Evolutionary conservation across 2,797 vertebrate genomes (phyloP).

Genomic region (Enteromius radiatus): DNA sequence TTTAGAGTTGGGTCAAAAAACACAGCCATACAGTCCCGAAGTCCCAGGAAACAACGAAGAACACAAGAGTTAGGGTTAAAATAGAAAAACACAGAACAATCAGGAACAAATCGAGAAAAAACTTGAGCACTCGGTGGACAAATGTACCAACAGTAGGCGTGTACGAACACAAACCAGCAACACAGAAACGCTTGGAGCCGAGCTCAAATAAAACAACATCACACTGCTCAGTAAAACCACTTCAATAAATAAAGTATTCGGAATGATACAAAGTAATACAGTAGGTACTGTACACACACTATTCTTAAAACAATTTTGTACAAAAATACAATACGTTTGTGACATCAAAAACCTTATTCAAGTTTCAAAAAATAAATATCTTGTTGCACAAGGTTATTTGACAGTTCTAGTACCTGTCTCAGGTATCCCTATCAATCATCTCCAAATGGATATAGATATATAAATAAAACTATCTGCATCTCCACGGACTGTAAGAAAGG

Average conservation of each 20-base stretch:
- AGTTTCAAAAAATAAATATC: conserved; percentile 82
- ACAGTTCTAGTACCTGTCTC: conserved; percentile 46
- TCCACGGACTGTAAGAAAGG: conserved; percentile 48
- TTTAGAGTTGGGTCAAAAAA: conserved; percentile 18
- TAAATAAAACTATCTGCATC: conserved; percentile 36
- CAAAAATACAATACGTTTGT: conserved; percentile 84
- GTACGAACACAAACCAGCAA: conserved; percentile 31
- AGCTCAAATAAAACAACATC: conserved; percentile 42
- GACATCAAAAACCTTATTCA: conserved; percentile 76
- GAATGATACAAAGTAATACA: conserved; percentile 55
- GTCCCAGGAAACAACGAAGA: conserved; percentile 2
- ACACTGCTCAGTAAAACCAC: conserved; percentile 48
- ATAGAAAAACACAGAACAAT: neutral
- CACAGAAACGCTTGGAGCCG: conserved; percentile 46
- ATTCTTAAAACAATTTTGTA: conserved; percentile 70
- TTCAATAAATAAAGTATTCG: conserved; percentile 64
- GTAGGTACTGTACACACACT: conserved; percentile 52
- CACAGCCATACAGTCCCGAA: neutral
- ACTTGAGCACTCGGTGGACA: neutral
- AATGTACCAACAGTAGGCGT: neutral
- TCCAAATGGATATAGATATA: conserved; percentile 43
- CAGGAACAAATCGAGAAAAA: neutral
- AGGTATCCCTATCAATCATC: conserved; percentile 32
- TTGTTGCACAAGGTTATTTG: conserved; percentile 55
- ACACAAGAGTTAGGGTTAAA: conserved; percentile 1